Conservation (phyloP, 2,888 invertebrate genomes). For the Aelia acuminata region DNA sequence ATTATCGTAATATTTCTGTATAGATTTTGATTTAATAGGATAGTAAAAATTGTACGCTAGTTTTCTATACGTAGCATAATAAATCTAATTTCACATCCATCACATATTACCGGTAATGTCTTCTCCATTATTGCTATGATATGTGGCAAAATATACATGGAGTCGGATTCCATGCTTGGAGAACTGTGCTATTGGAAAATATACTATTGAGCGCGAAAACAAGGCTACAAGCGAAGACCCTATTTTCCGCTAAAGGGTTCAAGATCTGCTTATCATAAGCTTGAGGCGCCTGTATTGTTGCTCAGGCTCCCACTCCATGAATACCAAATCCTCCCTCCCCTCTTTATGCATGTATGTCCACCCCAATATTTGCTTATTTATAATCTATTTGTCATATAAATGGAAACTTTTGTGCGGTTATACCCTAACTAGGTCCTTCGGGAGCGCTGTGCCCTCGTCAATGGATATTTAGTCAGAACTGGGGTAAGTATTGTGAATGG, state of each 20-base stretch:
- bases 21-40: too few species aligned
- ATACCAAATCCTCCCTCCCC: background rate
- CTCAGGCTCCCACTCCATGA: background rate
- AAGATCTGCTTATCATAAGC: constrained; percentile 6
- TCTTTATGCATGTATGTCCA: constrained; percentile 14
- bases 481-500: background rate
- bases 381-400: constrained; percentile 36
- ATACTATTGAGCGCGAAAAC: background rate
- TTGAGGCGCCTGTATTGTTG: background rate
- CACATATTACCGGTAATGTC: background rate
- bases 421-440: background rate
- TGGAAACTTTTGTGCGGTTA: background rate
- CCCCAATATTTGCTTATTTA: background rate
- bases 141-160: background rate
- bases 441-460: background rate
- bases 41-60: too few species aligned
- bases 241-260: background rate
- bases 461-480: too few species aligned
- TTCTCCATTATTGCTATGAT: background rate
- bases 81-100: too few species aligned
- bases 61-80: too few species aligned
- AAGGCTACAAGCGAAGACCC: background rate
- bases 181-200: background rate
- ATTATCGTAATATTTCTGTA: too few species aligned
- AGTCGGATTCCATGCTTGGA: background rate